A percentile compares a stretch with the other conserved stretches of the same genome.
These are phyloP conservation scores for Aurelia aurita complex sp. Pacific DNA, from an alignment of 30 jellyfish, hydroid and myxozoan genomes.

Conservation along the genomic window DNA sequence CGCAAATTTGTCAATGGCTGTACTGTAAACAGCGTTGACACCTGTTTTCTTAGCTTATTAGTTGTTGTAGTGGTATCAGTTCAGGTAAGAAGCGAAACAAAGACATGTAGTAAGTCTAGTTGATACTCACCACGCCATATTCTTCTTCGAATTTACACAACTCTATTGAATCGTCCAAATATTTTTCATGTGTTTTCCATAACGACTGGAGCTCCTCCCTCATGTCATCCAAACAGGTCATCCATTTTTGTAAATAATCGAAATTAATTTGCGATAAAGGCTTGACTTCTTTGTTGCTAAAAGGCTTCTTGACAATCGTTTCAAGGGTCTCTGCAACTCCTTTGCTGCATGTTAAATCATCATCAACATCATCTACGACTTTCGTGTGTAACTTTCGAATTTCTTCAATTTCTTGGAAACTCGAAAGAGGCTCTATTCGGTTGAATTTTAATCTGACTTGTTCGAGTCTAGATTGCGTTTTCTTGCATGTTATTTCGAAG, in stretches of 20 bases:
- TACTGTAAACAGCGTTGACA: too few relatives aligned
- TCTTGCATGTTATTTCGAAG: constrained; percentile 81
- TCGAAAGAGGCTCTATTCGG: constrained; percentile 58
- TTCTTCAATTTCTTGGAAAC: constrained; percentile 56
- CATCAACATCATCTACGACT: constrained; percentile 73
- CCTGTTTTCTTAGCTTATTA: too few relatives aligned
- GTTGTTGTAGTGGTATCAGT: too few relatives aligned
- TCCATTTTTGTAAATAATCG: constrained; percentile 80
- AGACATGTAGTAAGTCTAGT: too few relatives aligned
- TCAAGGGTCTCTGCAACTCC: constrained; percentile 76
- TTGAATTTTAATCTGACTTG: constrained; percentile 46
- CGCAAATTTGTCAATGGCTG: too few relatives aligned
- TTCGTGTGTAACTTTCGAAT: constrained; percentile 57
- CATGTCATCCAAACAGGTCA: constrained; percentile 40
- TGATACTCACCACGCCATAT: constrained; percentile 48
- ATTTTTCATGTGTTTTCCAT: constrained; percentile 67
- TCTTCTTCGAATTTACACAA: constrained; percentile 73
- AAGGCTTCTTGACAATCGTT: constrained; percentile 79
- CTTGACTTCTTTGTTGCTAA: constrained; percentile 29
- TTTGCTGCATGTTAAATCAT: constrained; percentile 76
- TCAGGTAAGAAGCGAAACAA: too few relatives aligned
- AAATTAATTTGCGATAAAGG: constrained; percentile 69
- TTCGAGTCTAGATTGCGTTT: constrained; percentile 53
- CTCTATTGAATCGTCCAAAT: constrained; percentile 61
- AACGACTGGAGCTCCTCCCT: constrained; percentile 53